phyloP scores from a whole-genome alignment of 2,797 vertebrate genomes.

The Malacoraja senta region DNA sequence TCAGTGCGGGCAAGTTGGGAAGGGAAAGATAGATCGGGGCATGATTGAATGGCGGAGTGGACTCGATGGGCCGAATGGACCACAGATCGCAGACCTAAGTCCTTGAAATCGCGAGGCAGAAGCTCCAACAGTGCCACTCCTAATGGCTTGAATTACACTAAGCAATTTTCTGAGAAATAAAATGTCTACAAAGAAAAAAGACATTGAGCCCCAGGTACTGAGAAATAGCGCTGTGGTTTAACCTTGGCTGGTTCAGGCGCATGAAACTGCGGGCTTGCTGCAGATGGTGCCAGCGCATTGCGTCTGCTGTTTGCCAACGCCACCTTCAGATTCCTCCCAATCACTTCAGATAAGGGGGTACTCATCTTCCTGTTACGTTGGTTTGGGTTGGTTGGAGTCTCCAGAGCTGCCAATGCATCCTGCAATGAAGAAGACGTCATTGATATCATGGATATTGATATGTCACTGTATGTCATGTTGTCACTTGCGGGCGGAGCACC shows the following conservation, averaged over 20 bases:
- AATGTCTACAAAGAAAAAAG: not conserved
- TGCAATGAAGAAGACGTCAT: slow-evolving; percentile 38
- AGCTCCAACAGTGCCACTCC: too few relatives aligned
- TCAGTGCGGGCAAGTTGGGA: too few relatives aligned
- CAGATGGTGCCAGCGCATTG: slow-evolving; percentile 50
- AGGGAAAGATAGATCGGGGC: too few relatives aligned
- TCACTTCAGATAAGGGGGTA: slow-evolving; percentile 83
- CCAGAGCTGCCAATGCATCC: slow-evolving; percentile 80
- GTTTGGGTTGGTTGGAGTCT: slow-evolving; percentile 67
- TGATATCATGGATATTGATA: not conserved
- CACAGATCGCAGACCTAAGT: too few relatives aligned
- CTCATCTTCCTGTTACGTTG: slow-evolving; percentile 57
- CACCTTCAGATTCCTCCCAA: slow-evolving; percentile 77
- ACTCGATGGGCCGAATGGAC: too few relatives aligned
- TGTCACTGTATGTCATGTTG: too few relatives aligned
- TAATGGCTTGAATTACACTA: not conserved
- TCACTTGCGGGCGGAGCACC: too few relatives aligned
- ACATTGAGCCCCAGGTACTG: not conserved
- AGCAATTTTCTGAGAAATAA: not conserved
- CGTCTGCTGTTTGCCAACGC: slow-evolving; percentile 80
- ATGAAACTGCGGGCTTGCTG: slow-evolving; percentile 73
- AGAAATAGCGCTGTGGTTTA: slow-evolving; percentile 28
- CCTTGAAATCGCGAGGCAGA: too few relatives aligned
- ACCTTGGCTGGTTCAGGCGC: slow-evolving; percentile 58
- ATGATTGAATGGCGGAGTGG: too few relatives aligned